Base-by-base conservation (phyloP, 2,797 vertebrate genomes). In the Thunnus albacares region DNA sequence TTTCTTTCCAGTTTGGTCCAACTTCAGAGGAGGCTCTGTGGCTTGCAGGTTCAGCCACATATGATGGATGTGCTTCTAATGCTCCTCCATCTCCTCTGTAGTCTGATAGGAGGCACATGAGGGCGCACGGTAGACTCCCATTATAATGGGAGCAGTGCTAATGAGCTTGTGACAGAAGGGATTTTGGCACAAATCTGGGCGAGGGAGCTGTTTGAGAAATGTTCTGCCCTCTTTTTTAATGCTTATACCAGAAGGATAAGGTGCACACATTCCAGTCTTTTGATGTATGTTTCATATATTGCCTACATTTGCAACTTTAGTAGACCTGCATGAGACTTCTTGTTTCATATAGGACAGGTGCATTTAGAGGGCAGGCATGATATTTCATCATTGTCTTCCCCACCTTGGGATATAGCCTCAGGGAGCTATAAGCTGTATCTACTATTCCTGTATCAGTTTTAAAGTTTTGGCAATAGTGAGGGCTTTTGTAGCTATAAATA, bases 311-410 rank as follows among this genome's bases (percentile, higher is more conserved):
- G 43, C 56, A 55, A 17, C 71, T 63, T 52, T 51, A 51, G 60
- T 17, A 68, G 35, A 75, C 51, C 51, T 13, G 0, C 24, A 47
- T 33, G 18, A 30, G 66, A 56, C 30, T 45, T 28, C 68, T 51
- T 61, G 18, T 84, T 71, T 71, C 14, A 57, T 62, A 26, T 6
- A 15, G n/a, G n/a, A 56, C 2, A 51, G 58, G 28, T 45, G 28
- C 22, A 60, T 61, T 61, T 18, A 49, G 11, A 60, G 63, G 58
- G 20, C 66, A 60, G 68, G 6, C 47, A 60, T 75, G 81, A 82
- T 77, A 81, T 91, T 90, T 92, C 86, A 89, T 92, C 89, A 85
- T 66, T 77, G 69, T 81, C 73, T 87, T 71, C 75, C 73, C 71
- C 55, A 78, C 82, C 77, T 78, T 53, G 51, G 87, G 65, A 78